Percentiles rank a stretch among this genome's conserved stretches.
Evolutionary conservation across 2,113 vertebrate species (phyloP).

Genomic region (Scomber colias): DNA sequence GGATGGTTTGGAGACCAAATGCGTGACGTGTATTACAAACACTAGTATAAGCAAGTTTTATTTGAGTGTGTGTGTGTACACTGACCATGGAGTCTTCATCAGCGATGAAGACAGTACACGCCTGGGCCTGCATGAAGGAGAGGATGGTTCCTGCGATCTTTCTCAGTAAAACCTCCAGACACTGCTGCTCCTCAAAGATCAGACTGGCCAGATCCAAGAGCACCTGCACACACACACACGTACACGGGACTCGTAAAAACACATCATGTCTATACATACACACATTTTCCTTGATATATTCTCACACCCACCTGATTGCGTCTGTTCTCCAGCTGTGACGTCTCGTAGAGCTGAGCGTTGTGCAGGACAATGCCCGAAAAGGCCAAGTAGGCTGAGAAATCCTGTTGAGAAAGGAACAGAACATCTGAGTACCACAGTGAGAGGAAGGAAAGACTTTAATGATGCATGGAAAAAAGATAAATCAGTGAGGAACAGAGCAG

Average conservation of each 20-base stretch:
- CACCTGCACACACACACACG: constrained; percentile 83
- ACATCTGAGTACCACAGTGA: not conserved
- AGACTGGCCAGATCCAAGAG: constrained; percentile 95
- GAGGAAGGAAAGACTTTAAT: not conserved
- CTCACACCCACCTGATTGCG: constrained; percentile 90
- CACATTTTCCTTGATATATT: not conserved
- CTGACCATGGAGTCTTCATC: constrained; percentile 92
- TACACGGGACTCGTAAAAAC: constrained; percentile 4
- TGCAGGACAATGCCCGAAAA: constrained; percentile 98
- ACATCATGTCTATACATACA: not conserved
- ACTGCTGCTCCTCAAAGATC: constrained; percentile 98
- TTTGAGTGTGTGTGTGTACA: constrained; percentile 1
- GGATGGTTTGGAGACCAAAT: not conserved
- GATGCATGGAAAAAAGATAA: not conserved
- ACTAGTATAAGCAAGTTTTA: not conserved
- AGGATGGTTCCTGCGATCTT: constrained; percentile 97
- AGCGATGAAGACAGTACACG: constrained; percentile 94
- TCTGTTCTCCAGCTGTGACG: constrained; percentile 94
- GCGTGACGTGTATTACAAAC: not conserved
- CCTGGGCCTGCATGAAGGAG: constrained; percentile 97
- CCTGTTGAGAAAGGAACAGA: constrained; percentile 79
- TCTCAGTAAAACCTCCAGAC: constrained; percentile 93
- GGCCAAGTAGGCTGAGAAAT: constrained; percentile 94
- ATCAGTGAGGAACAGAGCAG: constrained; percentile 7
- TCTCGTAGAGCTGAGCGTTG: constrained; percentile 97